Conservation (phyloP, 2,797 vertebrate genomes). For the Sparidentex hasta region DNA sequence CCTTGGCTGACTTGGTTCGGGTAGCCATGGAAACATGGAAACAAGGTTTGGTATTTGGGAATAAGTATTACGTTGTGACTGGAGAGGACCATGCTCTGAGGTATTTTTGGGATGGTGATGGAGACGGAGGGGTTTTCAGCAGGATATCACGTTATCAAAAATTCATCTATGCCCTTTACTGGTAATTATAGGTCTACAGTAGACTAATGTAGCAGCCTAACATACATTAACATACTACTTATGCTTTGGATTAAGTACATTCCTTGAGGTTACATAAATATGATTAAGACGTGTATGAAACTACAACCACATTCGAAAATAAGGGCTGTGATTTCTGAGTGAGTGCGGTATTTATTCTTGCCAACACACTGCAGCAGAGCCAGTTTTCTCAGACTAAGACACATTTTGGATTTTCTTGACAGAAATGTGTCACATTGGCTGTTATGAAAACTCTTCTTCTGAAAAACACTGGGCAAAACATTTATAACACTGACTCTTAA, state of each 20-base stretch:
- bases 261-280: not conserved
- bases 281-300: conserved; percentile 1
- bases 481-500: conserved; percentile 6
- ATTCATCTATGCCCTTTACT: conserved; percentile 26
- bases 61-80: conserved; percentile 56
- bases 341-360: not conserved
- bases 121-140: conserved; percentile 43
- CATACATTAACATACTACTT: not conserved
- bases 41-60: conserved; percentile 40
- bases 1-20: conserved; percentile 1
- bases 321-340: not conserved
- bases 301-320: conserved; percentile 13
- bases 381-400: conserved; percentile 4
- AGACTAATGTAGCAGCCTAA: not conserved
- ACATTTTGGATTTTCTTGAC: conserved; percentile 25
- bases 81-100: conserved; percentile 23
- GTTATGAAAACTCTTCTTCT: conserved; percentile 16
- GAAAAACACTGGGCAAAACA: not conserved
- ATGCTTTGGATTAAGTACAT: not conserved
- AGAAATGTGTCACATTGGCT: conserved; percentile 8
- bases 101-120: conserved; percentile 53
- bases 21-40: conserved; percentile 51
- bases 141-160: conserved; percentile 56
- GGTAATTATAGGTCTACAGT: conserved; percentile 14
- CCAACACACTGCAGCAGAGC: conserved; percentile 4